These are phyloP conservation scores for Harmothoe impar DNA, from an alignment of 2,888 invertebrate genomes.

Conservation along the genomic window DNA sequence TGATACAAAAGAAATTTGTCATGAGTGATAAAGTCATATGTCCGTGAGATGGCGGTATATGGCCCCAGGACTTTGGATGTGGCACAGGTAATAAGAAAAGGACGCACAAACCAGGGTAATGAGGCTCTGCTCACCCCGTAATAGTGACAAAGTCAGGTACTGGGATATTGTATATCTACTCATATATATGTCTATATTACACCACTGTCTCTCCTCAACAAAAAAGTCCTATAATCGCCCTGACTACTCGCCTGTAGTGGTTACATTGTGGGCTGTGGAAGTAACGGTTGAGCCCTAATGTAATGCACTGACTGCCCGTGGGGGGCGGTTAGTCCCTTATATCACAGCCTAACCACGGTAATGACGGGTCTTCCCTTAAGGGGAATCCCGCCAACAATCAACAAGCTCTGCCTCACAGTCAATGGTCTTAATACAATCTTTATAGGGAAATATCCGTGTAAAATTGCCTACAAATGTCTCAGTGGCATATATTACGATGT, in stretches of 20 bases:
- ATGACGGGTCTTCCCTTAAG: no score
- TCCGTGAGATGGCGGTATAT: constrained; percentile 43
- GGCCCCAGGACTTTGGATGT: constrained; percentile 60
- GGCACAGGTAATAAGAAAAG: neutral
- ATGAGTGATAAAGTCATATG: constrained; percentile 57
- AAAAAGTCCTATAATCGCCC: neutral
- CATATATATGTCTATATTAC: neutral
- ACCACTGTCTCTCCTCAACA: neutral
- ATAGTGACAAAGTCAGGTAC: no score
- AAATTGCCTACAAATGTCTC: constrained; percentile 1
- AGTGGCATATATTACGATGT: no score
- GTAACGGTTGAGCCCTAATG: neutral
- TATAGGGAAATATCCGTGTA: neutral
- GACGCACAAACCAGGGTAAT: neutral
- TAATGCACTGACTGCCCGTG: neutral
- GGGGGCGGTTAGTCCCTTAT: neutral
- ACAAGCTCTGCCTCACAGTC: neutral
- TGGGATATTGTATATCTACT: neutral
- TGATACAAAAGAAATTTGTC: constrained; percentile 58
- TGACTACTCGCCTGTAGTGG: neutral
- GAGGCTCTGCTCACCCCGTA: neutral
- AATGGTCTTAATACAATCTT: neutral
- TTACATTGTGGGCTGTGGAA: neutral
- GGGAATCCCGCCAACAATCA: no score
- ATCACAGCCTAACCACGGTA: neutral